phyloP scores from a whole-genome alignment of 2,888 invertebrate genomes.

The Eupithecia exiguata region DNA sequence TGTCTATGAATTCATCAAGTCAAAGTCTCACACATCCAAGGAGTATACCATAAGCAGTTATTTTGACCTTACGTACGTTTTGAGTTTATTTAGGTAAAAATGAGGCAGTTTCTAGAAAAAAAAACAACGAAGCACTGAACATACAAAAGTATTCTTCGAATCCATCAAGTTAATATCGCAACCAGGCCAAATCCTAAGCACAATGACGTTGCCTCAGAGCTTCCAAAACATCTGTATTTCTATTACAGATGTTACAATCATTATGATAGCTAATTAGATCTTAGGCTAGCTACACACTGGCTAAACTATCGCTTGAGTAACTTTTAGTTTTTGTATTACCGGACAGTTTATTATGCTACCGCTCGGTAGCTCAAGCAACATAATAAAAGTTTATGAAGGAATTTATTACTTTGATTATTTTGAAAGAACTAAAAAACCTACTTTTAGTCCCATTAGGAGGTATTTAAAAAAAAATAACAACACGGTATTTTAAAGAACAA shows the following conservation, averaged over 20 bases:
- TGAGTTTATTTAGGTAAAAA: too few species aligned
- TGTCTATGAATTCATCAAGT: too few species aligned
- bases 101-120: too few species aligned
- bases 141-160: too few species aligned
- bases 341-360: background rate
- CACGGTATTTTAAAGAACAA: too few species aligned
- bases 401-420: background rate
- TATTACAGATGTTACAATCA: constrained; percentile 28
- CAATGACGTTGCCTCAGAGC: constrained; percentile 20
- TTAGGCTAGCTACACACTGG: constrained; percentile 22
- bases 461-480: too few species aligned
- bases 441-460: too few species aligned
- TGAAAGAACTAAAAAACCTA: background rate
- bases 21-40: too few species aligned
- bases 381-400: background rate
- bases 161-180: constrained; percentile 10
- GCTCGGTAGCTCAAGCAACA: background rate
- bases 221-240: constrained; percentile 18
- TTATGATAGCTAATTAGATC: constrained; percentile 37
- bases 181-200: constrained; percentile 12
- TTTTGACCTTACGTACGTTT: too few species aligned
- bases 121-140: too few species aligned
- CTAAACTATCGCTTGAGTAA: background rate
- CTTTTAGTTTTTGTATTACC: background rate
- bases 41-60: too few species aligned